Evolutionary conservation across 1,140 invertebrate genomes (phyloP), one percentile per base, ranked within the genome.

Genomic region (Homalodisca vitripennis): DNA sequence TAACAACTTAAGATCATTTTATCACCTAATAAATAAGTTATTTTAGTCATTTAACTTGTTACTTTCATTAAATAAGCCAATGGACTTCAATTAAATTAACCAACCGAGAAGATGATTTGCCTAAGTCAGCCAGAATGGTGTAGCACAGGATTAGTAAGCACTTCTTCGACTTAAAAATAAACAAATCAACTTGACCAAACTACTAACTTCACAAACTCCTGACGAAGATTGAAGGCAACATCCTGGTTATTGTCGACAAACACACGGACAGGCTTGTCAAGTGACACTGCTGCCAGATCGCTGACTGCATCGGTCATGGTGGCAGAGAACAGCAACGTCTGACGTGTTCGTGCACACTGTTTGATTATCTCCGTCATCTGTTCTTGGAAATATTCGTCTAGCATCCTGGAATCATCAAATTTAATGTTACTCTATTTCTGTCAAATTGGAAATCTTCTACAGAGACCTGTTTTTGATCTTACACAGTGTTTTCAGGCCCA

Each of bases 251-350:
- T 95, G 78, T 99, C 95, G 0, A 99, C 91, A 80, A 95, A 96
- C 66, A 99, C 86, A 80, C 93, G 95, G 10, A 98, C 89, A 0
- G 98, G 97, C 71, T 94, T 91, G 53, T 91, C 88, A 2, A 99
- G 81, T 0, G 96, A 98, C 0, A 99, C 90, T 1, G 93, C 85
- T 0, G 94, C 95, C 51, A 99, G 82, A 82, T 98, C 94, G 80
- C 95, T 90, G 0, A 99, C 96, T 81, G 94, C 88, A 60, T 98
- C 96, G 2, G 95, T 98, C 96, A 99, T 98, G 1, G 98, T 99
- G 14, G 98, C 98, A 1, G 97, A 99, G 81, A 99, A 99, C 22
- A 99, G 80, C 84, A 99, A 92, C 0, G 96, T 98, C 80, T 99
- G 97, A n/a, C 96, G 84, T n/a, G 89, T 95, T 47, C 88, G 84